Base-by-base conservation (phyloP, 2,797 vertebrate genomes). In the Eulemur coronatus region DNA sequence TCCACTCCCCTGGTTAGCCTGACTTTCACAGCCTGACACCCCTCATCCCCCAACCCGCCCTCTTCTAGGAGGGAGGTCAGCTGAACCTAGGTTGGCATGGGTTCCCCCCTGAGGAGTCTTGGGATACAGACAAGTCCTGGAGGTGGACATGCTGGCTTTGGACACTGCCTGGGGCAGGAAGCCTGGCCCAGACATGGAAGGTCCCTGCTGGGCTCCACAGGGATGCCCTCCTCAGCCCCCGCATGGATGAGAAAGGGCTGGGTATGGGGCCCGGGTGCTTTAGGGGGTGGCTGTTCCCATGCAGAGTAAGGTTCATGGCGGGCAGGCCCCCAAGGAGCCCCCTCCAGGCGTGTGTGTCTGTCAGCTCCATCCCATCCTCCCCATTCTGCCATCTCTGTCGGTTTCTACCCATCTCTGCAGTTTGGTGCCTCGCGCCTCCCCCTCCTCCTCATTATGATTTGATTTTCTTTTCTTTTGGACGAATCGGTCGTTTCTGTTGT, bases 401-500 rank as follows among this genome's bases (percentile, higher is more conserved):
- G 35, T 70, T 38, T 41, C 95, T 69, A 52, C 94, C 96, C 96
- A 92, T 94, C 94, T 97, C 95, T 97, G 93, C 93, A 86, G 63
- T 97, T 76, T n/a, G 94, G 89, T 84, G 69, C 96, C 95, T 93
- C 20, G 63, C 3, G 63, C 95, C 91, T 78, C 30, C 96, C 84
- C 90, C 88, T 84, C 81, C 91, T 98, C 95, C 93, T 95, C 35
- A n/a, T 98, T 97, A 98, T 97, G 97, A 97, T 98, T 98, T 97
- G 92, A 97, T 98, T 98, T 98, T 97, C 97, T 97, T 98, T 98
- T 97, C 97, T 97, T 97, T 97, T 98, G 95, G 90, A 96, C 91
- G 79, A 95, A 97, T 97, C 48, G 1, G 96, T 99, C 98, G 98
- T 98, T 99, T 99, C 98, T 95, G 98, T 98, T 98, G 98, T 98